Evolutionary conservation across 2,888 invertebrate species (phyloP).

Genomic region (Tethea ocularis): DNA sequence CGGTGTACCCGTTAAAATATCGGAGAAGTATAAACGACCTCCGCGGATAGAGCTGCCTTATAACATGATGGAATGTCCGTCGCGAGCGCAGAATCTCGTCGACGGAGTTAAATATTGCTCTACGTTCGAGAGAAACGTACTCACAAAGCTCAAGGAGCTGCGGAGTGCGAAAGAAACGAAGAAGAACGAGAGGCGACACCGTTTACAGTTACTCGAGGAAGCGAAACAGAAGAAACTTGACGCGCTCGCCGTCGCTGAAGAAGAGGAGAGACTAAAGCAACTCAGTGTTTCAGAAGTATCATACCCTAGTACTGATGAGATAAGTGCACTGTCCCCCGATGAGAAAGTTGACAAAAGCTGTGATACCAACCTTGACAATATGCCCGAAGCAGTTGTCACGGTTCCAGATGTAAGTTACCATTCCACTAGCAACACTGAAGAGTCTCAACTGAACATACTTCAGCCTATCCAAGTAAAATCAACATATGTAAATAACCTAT

Average conservation of each 20-base stretch:
- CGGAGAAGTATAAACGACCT: conserved; percentile 93
- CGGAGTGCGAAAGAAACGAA: conserved; percentile 85
- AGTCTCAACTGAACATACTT: conserved; percentile 65
- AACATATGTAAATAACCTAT: conserved; percentile 60
- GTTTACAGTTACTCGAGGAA: conserved; percentile 84
- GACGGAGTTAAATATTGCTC: conserved; percentile 84
- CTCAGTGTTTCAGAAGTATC: conserved; percentile 83
- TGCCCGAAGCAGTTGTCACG: conserved; percentile 40
- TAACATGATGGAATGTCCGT: conserved; percentile 61
- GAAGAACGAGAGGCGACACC: conserved; percentile 84
- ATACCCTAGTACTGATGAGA: conserved; percentile 85
- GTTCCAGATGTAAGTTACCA: conserved; percentile 45
- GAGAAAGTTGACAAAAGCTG: conserved; percentile 68
- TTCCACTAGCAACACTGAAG: conserved; percentile 44
- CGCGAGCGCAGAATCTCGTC: conserved; percentile 67
- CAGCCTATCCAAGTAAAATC: conserved; percentile 75
- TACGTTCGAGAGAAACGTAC: conserved; percentile 88
- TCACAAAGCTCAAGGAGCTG: conserved; percentile 89
- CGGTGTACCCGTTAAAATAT: conserved; percentile 94
- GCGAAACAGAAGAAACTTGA: conserved; percentile 82
- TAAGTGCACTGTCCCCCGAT: conserved; percentile 80
- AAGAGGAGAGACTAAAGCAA: conserved; percentile 81
- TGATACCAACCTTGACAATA: conserved; percentile 58
- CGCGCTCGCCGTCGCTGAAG: conserved; percentile 74
- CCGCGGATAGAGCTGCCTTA: conserved; percentile 83